Evolutionary conservation across 2,888 invertebrate genomes (phyloP).

Genomic region (Apantesis nais): DNA sequence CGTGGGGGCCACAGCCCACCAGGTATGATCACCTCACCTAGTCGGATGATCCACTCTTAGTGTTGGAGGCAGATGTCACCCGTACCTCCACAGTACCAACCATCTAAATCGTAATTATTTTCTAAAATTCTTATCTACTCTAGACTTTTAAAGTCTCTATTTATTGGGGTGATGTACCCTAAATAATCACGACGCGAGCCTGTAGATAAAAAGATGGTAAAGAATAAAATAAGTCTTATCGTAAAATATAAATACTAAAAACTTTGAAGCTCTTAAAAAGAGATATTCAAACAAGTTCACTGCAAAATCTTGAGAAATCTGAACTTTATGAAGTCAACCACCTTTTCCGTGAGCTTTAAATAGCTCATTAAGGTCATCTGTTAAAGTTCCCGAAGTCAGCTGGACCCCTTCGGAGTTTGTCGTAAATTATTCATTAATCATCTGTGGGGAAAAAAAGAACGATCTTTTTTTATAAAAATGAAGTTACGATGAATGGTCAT

Average conservation of each 20-base stretch:
- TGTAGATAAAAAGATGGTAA: not conserved
- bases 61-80: too few relatives aligned
- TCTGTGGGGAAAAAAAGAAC: not conserved
- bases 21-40: too few relatives aligned
- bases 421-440: slow-evolving; percentile 20
- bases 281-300: not conserved
- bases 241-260: not conserved
- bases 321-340: slow-evolving; percentile 18
- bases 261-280: not conserved
- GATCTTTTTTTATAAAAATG: not conserved
- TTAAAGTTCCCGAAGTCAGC: slow-evolving; percentile 15
- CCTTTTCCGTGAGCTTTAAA: slow-evolving; percentile 18
- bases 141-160: too few relatives aligned
- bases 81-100: too few relatives aligned
- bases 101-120: too few relatives aligned
- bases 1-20: too few relatives aligned
- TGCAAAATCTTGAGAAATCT: not conserved
- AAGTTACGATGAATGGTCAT: not conserved
- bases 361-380: slow-evolving; percentile 25
- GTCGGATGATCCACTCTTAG: too few relatives aligned
- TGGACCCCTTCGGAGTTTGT: slow-evolving; percentile 4
- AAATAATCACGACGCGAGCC: not conserved
- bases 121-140: too few relatives aligned
- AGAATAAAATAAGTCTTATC: not conserved
- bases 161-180: too few relatives aligned